These are phyloP conservation scores for Porites lobata DNA, from an alignment of 92 coral and sea anemone species.

Conservation along the genomic window DNA sequence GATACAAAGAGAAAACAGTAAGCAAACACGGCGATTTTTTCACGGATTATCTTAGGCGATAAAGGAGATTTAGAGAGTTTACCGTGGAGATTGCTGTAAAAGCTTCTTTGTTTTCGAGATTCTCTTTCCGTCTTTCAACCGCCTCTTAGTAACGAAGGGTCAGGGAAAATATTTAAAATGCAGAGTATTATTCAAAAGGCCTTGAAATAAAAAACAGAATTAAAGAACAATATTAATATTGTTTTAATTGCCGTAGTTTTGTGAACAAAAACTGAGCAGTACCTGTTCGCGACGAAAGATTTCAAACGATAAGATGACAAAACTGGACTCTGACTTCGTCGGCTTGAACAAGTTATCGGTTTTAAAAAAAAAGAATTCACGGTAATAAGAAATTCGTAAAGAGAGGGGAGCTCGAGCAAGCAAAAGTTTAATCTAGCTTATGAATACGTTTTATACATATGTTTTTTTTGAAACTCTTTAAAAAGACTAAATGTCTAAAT, in stretches of 20 bases:
- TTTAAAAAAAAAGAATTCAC: conserved; percentile 2
- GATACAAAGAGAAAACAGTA: conserved; percentile 11
- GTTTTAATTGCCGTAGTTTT: neutral
- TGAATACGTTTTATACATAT: neutral
- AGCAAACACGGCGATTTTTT: conserved; percentile 18
- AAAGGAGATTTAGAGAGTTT: conserved; percentile 36
- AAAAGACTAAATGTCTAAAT: neutral
- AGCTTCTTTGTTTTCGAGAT: conserved; percentile 29
- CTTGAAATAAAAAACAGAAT: conserved; percentile 15
- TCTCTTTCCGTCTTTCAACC: conserved; percentile 3
- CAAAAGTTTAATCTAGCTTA: too few species aligned
- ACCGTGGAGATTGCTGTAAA: conserved; percentile 1
- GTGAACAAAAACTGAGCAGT: too few species aligned
- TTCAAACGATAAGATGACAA: neutral
- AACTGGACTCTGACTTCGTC: neutral
- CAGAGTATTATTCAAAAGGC: neutral
- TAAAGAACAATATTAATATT: neutral
- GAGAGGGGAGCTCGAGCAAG: neutral
- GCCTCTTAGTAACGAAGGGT: conserved; percentile 42
- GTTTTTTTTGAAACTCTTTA: neutral
- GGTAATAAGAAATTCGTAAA: conserved; percentile 6
- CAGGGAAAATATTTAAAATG: conserved; percentile 24
- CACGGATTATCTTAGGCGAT: conserved; percentile 12
- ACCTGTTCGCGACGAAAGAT: conserved; percentile 12
- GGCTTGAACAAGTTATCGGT: conserved; percentile 1